Conservation (phyloP, 2,888 invertebrate genomes). For the Cataglyphis albicans region DNA sequence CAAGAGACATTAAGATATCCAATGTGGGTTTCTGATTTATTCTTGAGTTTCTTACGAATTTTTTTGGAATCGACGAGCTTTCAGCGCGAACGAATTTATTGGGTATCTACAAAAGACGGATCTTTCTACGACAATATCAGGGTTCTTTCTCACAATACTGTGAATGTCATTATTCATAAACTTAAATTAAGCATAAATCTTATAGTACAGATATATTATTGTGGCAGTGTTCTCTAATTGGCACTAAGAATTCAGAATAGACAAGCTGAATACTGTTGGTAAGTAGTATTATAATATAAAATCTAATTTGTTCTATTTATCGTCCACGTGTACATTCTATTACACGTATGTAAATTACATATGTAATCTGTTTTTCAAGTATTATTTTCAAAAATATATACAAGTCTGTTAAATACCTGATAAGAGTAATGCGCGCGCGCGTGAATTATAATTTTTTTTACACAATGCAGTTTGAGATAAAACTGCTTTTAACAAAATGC, state of each 20-base stretch:
- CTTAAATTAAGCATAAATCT: constrained; percentile 9
- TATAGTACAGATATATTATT: constrained; percentile 65
- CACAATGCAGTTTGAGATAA: not conserved
- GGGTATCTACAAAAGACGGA: constrained; percentile 71
- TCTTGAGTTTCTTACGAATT: not conserved
- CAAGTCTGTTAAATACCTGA: not conserved
- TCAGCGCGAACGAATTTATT: constrained; percentile 48
- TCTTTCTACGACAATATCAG: constrained; percentile 43
- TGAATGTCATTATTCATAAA: constrained; percentile 34
- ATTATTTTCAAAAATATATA: constrained; percentile 21
- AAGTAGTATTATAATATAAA: constrained; percentile 57
- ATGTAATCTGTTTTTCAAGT: constrained; percentile 19
- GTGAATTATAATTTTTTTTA: not conserved
- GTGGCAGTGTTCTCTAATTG: constrained; percentile 73
- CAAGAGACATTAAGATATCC: constrained; percentile 15
- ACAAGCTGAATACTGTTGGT: constrained; percentile 80
- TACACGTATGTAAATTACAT: constrained; percentile 39
- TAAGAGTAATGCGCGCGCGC: not conserved
- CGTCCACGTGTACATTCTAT: constrained; percentile 1
- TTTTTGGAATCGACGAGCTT: not conserved
- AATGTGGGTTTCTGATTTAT: not conserved
- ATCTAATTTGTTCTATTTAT: not conserved
- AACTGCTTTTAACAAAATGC: not conserved
- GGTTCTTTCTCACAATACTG: constrained; percentile 21
- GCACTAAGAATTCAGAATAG: constrained; percentile 81